Evolutionary conservation across 1,140 invertebrate species (phyloP).

Genomic region (Choristoneura fumiferana): DNA sequence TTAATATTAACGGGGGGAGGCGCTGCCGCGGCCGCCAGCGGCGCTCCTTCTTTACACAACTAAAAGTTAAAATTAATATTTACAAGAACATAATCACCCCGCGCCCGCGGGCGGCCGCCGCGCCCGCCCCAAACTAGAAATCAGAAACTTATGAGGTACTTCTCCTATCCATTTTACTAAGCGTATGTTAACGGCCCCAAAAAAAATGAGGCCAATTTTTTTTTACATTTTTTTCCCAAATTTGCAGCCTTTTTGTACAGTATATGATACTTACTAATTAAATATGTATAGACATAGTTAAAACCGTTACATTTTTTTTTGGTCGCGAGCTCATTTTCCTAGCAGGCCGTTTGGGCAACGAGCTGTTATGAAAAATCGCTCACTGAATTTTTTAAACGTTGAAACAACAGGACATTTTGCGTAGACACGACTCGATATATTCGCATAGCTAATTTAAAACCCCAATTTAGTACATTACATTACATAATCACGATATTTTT

Average conservation of each 20-base stretch:
- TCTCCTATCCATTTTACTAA: conserved; percentile 72
- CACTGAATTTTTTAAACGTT: conserved; percentile 47
- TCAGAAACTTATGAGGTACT: conserved; percentile 73
- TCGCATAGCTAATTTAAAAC: conserved; percentile 56
- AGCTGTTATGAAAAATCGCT: conserved; percentile 34
- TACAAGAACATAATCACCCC: conserved; percentile 57
- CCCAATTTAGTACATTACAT: conserved; percentile 52
- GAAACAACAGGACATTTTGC: conserved; percentile 58
- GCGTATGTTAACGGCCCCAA: conserved; percentile 71
- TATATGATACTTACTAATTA: conserved; percentile 77
- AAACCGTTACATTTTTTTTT: conserved; percentile 66
- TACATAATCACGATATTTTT: conserved; percentile 55
- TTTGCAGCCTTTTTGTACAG: conserved; percentile 75
- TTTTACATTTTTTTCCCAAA: conserved; percentile 69
- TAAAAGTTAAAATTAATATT: conserved; percentile 59
- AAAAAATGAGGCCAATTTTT: conserved; percentile 66
- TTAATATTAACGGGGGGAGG: conserved; percentile 32
- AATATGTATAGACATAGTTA: conserved; percentile 75
- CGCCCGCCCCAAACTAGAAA: conserved; percentile 49
- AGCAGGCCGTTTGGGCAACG: conserved; percentile 22
- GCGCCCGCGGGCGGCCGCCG: conserved; percentile 29
- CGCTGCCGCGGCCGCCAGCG: conserved; percentile 26
- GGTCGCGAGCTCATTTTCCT: conserved; percentile 49
- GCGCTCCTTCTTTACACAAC: conserved; percentile 30
- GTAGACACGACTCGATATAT: conserved; percentile 52